phyloP scores from a whole-genome alignment of 1,140 invertebrate genomes.

The Campoletis sonorensis region DNA sequence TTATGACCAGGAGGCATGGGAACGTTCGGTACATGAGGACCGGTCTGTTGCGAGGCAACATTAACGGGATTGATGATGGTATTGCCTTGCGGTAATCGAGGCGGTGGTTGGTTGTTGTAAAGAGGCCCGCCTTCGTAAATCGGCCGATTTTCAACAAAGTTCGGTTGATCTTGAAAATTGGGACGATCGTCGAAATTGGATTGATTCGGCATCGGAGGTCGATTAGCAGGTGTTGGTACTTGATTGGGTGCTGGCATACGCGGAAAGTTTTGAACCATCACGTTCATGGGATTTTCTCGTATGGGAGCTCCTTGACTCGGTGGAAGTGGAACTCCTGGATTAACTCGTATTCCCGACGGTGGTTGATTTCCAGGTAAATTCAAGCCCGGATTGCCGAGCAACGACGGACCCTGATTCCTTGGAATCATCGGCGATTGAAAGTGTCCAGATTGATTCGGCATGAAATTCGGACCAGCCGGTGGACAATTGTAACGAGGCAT shows the following conservation, averaged over 20 bases:
- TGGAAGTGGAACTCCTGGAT: slow-evolving; percentile 50
- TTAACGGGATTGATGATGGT: slow-evolving; percentile 52
- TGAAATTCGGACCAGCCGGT: slow-evolving; percentile 60
- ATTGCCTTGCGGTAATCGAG: slow-evolving; percentile 36
- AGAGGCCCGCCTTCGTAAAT: slow-evolving; percentile 60
- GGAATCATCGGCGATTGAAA: slow-evolving; percentile 57
- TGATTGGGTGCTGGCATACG: slow-evolving; percentile 47
- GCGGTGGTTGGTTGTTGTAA: slow-evolving; percentile 59
- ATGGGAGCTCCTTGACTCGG: slow-evolving; percentile 58
- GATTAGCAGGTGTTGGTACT: slow-evolving; percentile 48
- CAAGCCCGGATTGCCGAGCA: slow-evolving; percentile 56
- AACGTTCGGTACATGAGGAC: slow-evolving; percentile 58
- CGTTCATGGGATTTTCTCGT: slow-evolving; percentile 53
- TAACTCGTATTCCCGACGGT: slow-evolving; percentile 33
- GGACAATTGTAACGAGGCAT: slow-evolving; percentile 60
- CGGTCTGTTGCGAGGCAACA: slow-evolving; percentile 49
- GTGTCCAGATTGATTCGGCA: slow-evolving; percentile 55
- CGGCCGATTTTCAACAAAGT: slow-evolving; percentile 54
- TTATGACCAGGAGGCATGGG: slow-evolving; percentile 72
- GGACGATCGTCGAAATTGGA: slow-evolving; percentile 64
- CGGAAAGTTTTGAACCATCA: slow-evolving; percentile 41
- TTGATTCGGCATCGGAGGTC: slow-evolving; percentile 59
- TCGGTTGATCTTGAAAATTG: slow-evolving; percentile 63
- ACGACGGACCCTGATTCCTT: slow-evolving; percentile 55
- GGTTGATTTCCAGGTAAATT: slow-evolving; percentile 46